Conservation (phyloP, 2,797 vertebrate species). For the Periparus ater region DNA sequence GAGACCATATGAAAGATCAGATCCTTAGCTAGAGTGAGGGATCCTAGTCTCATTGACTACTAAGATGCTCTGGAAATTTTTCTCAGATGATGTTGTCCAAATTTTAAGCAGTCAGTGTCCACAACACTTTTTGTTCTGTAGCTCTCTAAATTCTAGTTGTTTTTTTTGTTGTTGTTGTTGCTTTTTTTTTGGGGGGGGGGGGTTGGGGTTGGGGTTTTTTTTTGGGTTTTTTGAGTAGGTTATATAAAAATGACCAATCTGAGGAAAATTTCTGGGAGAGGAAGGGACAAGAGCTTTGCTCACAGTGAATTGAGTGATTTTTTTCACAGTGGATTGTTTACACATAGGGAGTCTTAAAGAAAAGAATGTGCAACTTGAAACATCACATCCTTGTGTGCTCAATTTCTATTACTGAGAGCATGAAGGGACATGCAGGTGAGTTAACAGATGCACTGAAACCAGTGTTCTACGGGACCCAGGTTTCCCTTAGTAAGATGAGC, state of each 20-base stretch:
- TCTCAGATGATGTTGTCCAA: neutral
- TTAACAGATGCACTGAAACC: neutral
- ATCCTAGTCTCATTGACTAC: neutral
- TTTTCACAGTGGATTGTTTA: neutral
- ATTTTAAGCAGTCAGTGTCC: neutral
- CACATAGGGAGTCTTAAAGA: neutral
- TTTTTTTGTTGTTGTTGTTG: no score
- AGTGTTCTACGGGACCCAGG: neutral
- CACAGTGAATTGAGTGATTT: neutral
- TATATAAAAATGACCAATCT: neutral
- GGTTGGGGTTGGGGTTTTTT: no score
- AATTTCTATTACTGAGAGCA: neutral
- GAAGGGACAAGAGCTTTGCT: neutral
- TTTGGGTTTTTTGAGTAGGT: neutral
- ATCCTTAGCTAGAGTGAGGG: neutral
- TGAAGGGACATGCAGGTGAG: neutral
- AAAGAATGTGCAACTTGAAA: neutral
- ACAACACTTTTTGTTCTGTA: neutral
- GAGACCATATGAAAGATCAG: neutral
- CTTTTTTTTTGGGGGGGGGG: no score
- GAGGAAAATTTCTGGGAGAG: neutral
- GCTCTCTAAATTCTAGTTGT: no score
- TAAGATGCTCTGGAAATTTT: neutral
- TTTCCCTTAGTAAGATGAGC: neutral
- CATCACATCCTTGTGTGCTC: neutral